Base-by-base conservation (phyloP, 2,888 invertebrate species). In the Aspidiotus rigidus region DNA sequence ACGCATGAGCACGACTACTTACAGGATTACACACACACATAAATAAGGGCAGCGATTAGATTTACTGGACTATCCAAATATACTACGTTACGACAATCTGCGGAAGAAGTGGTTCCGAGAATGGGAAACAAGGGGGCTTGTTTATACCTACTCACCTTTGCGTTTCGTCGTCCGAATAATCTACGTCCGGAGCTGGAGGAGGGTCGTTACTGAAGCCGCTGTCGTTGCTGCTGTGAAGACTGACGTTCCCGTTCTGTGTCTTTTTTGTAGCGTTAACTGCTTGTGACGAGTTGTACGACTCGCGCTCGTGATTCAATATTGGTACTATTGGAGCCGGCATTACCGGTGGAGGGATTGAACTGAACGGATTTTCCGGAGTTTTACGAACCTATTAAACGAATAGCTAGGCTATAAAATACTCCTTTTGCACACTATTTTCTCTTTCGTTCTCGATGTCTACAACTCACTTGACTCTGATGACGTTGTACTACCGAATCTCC, bases 181-280 rank as follows among this genome's bases (percentile, higher is more conserved):
- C 92, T 71, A 91, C 85, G 79, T 93, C 92, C 28, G 93, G 93
- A 40, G 87, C 87, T 6, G 92, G 91, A 42, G 84, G 84, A 10
- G 88, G 87, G 77, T 93, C 93, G 77, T 93, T 92, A 76, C 92
- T 90, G 79, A 93, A 93, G 15, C 93, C 93, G 74, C 91, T 92
- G 79, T 93, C 93, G 79, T 93, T 93, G 77, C 91, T 91, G 79
- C 91, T 91, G 78, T 93, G 92, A 74, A 93, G 83, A 55, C 90
- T 91, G 70, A 80, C 80, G 61, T 74, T 74, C 70, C 79, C 78
- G 0, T 79, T 80, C 74, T 72, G 72, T 16, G 63, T 60, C 28
- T 62, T 69, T 62, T 69, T 69, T 11, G 44, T 39, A 10, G 11
- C 28, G 15, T 17, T 49, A 39, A 40, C 40, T 41, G 62, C 66